phyloP scores from a whole-genome alignment of 2,113 vertebrate genomes.

The Vimba vimba region DNA sequence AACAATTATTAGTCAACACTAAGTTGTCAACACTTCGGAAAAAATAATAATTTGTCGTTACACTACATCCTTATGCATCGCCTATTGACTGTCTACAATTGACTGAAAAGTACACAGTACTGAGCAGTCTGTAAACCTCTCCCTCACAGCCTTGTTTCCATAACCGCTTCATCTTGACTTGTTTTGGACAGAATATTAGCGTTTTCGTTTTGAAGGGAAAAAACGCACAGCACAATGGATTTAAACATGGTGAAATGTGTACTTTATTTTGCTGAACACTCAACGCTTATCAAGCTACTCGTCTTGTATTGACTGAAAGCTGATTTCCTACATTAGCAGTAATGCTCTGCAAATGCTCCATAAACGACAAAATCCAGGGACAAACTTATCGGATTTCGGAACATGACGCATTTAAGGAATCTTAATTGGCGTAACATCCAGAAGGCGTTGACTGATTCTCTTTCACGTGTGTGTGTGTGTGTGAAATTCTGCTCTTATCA shows the following conservation, averaged over 20 bases:
- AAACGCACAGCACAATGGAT: no score
- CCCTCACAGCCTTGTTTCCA: no score
- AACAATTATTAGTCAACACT: no score
- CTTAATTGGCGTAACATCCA: constrained; percentile 16
- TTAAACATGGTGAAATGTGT: neutral
- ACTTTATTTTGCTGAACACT: neutral
- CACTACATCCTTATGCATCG: no score
- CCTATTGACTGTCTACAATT: no score
- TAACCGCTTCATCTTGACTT: no score
- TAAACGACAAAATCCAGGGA: neutral
- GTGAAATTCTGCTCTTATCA: neutral
- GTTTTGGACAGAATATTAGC: no score
- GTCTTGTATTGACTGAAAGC: neutral
- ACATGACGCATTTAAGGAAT: neutral
- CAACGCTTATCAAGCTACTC: neutral
- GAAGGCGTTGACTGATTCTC: neutral
- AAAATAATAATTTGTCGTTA: no score
- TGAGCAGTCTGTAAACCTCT: no score
- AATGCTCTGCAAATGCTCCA: neutral
- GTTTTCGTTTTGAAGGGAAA: no score
- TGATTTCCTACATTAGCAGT: neutral
- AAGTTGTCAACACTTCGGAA: no score
- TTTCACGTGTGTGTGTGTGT: neutral
- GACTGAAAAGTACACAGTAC: no score
- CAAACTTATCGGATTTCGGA: constrained; percentile 21